A percentile compares a stretch with the other conserved stretches of the same genome.
phyloP scores from a whole-genome alignment of 2,113 vertebrate genomes.

The Gasterosteus nipponicus region DNA sequence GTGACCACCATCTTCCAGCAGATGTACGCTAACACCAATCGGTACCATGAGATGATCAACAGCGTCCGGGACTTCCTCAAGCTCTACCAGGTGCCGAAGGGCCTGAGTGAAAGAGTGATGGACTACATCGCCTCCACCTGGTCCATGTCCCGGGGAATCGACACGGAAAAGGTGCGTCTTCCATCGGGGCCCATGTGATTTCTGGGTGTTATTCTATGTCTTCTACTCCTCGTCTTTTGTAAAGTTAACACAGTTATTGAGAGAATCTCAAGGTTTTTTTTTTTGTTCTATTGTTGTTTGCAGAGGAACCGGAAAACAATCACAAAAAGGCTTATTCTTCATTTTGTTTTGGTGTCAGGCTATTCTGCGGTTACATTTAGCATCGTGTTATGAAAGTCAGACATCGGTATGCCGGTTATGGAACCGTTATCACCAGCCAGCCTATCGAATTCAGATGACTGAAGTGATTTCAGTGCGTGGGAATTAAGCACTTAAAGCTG shows the following conservation, averaged over 20 bases:
- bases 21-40: slow-evolving; percentile 99
- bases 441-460: slow-evolving; percentile 21
- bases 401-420: background rate
- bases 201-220: background rate
- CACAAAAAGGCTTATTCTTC: background rate
- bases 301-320: background rate
- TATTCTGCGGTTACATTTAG: background rate
- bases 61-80: slow-evolving; percentile 98
- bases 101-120: slow-evolving; percentile 97
- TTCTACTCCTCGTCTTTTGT: background rate
- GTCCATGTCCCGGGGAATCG: slow-evolving; percentile 99
- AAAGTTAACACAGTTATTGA: background rate
- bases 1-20: slow-evolving; percentile 99
- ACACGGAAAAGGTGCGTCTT: slow-evolving; percentile 93
- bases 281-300: background rate
- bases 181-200: background rate
- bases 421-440: background rate
- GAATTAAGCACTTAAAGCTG: slow-evolving; percentile 43
- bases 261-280: background rate
- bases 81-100: slow-evolving; percentile 99
- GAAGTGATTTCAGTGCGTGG: slow-evolving; percentile 43
- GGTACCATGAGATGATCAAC: slow-evolving; percentile 99
- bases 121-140: slow-evolving; percentile 99
- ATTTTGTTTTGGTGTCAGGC: background rate
- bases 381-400: background rate